These are phyloP conservation scores for Pygoscelis adeliae DNA, from an alignment of 2,113 vertebrate genomes.

Conservation along the genomic window DNA sequence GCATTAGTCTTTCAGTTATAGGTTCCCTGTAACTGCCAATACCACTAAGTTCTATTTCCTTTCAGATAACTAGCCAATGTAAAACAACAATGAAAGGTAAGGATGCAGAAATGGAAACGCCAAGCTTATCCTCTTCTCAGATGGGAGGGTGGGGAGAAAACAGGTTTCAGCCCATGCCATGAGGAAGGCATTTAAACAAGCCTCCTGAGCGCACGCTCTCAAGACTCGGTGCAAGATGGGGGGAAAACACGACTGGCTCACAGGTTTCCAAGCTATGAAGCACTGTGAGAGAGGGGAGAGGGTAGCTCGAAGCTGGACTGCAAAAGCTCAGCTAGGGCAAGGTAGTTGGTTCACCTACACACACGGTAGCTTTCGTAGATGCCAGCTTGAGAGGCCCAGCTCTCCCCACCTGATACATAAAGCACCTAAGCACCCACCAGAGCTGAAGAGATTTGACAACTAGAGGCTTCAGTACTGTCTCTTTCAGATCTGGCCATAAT, in stretches of 20 bases:
- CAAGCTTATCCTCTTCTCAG: background rate
- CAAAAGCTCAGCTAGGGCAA: background rate
- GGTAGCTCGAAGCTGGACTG: background rate
- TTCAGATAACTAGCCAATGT: too few species aligned
- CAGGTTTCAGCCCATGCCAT: background rate
- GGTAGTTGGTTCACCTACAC: rapidly evolving
- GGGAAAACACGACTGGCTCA: rapidly evolving
- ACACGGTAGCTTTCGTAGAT: background rate
- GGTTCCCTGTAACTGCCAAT: background rate
- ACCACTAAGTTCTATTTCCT: background rate
- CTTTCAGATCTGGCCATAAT: background rate
- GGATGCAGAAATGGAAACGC: background rate
- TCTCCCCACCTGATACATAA: background rate
- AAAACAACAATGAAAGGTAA: too few species aligned
- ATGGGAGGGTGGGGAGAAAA: background rate
- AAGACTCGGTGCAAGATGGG: background rate
- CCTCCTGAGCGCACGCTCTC: background rate
- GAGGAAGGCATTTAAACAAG: background rate
- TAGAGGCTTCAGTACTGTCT: background rate
- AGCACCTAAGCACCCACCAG: background rate
- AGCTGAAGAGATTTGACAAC: background rate
- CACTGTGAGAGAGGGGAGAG: background rate
- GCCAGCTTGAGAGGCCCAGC: background rate
- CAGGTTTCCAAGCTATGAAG: background rate
- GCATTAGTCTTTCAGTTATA: background rate